Percentiles rank a stretch among this genome's conserved stretches.
These are phyloP conservation scores for Ramphastos sulfuratus DNA, from an alignment of 2,113 vertebrate species.

Conservation along the genomic window DNA sequence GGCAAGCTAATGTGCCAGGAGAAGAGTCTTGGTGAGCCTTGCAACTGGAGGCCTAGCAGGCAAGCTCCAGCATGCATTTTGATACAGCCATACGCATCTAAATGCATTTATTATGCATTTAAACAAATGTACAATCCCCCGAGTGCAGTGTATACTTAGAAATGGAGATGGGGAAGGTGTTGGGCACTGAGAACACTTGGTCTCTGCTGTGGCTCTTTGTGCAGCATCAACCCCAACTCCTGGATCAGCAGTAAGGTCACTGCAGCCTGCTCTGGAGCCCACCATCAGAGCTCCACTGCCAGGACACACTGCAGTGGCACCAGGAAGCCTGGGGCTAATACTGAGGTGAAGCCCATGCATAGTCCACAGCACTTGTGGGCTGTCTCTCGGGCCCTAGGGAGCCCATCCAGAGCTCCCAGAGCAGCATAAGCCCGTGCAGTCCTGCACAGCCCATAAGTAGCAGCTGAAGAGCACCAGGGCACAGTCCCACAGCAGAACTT, in stretches of 20 bases:
- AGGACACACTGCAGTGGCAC: accelerated
- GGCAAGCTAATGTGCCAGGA: not conserved
- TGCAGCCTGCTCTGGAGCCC: not conserved
- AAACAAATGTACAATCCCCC: constrained; percentile 57
- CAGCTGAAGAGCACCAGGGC: no score
- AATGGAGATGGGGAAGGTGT: not conserved
- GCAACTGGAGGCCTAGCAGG: constrained; percentile 30
- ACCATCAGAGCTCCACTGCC: not conserved
- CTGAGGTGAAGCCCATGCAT: accelerated
- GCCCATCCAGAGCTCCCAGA: accelerated
- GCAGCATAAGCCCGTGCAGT: not conserved
- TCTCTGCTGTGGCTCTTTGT: not conserved
- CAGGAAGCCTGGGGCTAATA: accelerated
- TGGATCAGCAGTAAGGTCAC: accelerated
- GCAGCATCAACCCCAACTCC: not conserved
- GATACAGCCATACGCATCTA: constrained; percentile 32
- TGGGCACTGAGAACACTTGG: not conserved
- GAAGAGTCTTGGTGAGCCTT: constrained; percentile 1
- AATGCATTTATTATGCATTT: constrained; percentile 66
- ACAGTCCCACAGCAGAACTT: accelerated
- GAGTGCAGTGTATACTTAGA: constrained; percentile 41
- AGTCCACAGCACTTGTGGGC: accelerated
- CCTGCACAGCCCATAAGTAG: accelerated
- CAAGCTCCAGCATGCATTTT: constrained; percentile 1
- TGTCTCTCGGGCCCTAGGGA: accelerated